Conservation (phyloP, 2,888 invertebrate genomes). For the Melieria omissa region DNA sequence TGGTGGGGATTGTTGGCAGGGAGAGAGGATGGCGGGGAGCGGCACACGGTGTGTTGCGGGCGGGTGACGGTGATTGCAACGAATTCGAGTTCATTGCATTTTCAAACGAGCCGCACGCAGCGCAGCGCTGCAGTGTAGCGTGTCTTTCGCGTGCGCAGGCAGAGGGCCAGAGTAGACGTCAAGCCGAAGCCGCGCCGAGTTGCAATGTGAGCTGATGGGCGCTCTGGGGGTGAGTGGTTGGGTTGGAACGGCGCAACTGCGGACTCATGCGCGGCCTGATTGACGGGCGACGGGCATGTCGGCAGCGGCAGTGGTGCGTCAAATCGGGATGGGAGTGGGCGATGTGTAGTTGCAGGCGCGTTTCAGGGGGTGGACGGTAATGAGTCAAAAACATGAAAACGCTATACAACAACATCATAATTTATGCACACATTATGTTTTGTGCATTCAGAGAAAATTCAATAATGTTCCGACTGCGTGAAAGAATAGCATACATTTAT, state of each 20-base stretch:
- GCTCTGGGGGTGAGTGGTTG: constrained; percentile 40
- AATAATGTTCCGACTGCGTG: too few species aligned
- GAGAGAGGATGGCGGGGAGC: neutral
- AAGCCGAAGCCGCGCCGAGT: neutral
- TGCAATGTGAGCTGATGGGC: too few species aligned
- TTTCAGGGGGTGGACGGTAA: neutral
- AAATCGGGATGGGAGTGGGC: neutral
- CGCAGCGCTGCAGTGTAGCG: neutral
- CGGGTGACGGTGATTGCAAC: neutral
- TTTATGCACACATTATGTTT: neutral
- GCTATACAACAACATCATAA: constrained; percentile 9
- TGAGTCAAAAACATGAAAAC: constrained; percentile 27
- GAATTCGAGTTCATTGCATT: constrained; percentile 64
- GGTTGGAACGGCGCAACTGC: neutral
- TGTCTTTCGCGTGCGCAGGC: neutral
- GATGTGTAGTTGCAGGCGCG: neutral
- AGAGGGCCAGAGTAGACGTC: neutral
- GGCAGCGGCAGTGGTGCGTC: neutral
- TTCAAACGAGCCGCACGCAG: constrained; percentile 43
- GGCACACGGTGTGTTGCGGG: neutral
- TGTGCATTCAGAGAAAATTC: too few species aligned
- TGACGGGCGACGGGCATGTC: neutral
- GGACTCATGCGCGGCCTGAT: neutral
- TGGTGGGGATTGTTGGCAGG: too few species aligned
- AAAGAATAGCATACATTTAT: too few species aligned